Base-by-base conservation (phyloP, 2,113 vertebrate species). In the Notiomystis cincta region DNA sequence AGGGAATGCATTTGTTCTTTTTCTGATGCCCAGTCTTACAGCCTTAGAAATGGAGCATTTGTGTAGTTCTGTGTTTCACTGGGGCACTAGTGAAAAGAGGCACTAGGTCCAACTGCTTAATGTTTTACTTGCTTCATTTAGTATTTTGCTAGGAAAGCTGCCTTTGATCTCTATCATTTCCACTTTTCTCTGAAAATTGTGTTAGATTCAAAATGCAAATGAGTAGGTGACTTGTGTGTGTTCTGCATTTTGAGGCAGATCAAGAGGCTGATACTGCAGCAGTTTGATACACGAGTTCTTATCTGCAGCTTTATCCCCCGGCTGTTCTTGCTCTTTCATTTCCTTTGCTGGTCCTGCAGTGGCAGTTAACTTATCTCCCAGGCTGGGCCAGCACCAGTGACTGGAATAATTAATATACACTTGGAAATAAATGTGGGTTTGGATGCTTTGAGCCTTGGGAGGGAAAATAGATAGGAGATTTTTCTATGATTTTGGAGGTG, bases 301-400 rank as follows among this genome's bases (percentile, higher is more conserved):
- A 96, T 94, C 93, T 93, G 64, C 70, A 80, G 85, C 87, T 82
- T 85, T 64, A 54, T 79, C 67, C 79, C 53, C 10, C 92, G 83
- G 75, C 66, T 61, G 78, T 71, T 89, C 40, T 91, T 78, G 24
- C 71, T 78, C n/a, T 91, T 92, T 96, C 72, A 78, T 95, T 94
- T 96, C 83, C 90, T 93, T 58, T 82, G 70, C 84, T 91, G 72
- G 25, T 64, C 84, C 83, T 95, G 56, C 84, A 84, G 71, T 47
- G 56, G 30, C 60, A 76, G 45, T 89, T 93, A 62, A 66, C 50
- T 89, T 94, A 72, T 87, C 72, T 92, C 33, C 61, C 44, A 79
- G 78, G 37, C 3, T 60, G 56, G 64, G 67, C 56, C 64, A 71
- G 31, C 78, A 73, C 50, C 66, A 95, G 42, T 70, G 78, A 57